phyloP scores from a whole-genome alignment of 2,888 invertebrate species.

The Phrixothrix hirtus region DNA sequence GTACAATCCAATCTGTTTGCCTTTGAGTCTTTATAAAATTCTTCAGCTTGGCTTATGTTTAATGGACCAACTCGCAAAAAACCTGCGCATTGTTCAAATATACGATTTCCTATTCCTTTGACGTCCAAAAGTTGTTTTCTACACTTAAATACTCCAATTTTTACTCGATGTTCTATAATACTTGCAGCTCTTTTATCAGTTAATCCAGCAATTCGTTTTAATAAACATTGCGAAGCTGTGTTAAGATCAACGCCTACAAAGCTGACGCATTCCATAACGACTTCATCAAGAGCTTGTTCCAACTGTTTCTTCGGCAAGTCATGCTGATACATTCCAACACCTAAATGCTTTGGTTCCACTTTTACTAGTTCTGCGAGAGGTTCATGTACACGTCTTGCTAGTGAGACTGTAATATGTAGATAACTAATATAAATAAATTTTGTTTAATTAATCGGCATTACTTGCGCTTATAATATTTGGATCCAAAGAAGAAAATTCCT shows the following conservation, averaged over 20 bases:
- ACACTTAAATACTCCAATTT: slow-evolving; percentile 71
- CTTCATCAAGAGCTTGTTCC: slow-evolving; percentile 72
- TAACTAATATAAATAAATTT: no score
- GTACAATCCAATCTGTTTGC: slow-evolving; percentile 70
- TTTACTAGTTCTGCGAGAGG: slow-evolving; percentile 91
- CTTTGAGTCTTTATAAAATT: slow-evolving; percentile 44
- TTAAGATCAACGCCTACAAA: slow-evolving; percentile 93
- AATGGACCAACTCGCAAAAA: slow-evolving; percentile 70
- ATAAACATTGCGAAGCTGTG: slow-evolving; percentile 78
- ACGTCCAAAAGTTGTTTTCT: slow-evolving; percentile 77
- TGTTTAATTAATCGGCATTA: slow-evolving; percentile 44
- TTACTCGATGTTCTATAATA: slow-evolving; percentile 74
- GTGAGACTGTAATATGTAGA: slow-evolving; percentile 68
- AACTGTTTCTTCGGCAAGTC: slow-evolving; percentile 82
- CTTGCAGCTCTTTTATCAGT: slow-evolving; percentile 75
- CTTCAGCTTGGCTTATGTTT: slow-evolving; percentile 50
- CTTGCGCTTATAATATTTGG: slow-evolving; percentile 80
- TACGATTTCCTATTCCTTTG: slow-evolving; percentile 79
- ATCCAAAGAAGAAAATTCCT: slow-evolving; percentile 84
- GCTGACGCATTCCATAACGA: slow-evolving; percentile 89
- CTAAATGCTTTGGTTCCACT: slow-evolving; percentile 89
- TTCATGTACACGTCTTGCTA: slow-evolving; percentile 87
- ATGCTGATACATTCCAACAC: slow-evolving; percentile 95
- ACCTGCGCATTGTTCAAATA: slow-evolving; percentile 89
- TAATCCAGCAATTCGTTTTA: slow-evolving; percentile 84